Percentiles rank a stretch among this genome's conserved stretches.
Conservation (phyloP, 1,140 invertebrate genomes). For the Sinonovacula constricta region DNA sequence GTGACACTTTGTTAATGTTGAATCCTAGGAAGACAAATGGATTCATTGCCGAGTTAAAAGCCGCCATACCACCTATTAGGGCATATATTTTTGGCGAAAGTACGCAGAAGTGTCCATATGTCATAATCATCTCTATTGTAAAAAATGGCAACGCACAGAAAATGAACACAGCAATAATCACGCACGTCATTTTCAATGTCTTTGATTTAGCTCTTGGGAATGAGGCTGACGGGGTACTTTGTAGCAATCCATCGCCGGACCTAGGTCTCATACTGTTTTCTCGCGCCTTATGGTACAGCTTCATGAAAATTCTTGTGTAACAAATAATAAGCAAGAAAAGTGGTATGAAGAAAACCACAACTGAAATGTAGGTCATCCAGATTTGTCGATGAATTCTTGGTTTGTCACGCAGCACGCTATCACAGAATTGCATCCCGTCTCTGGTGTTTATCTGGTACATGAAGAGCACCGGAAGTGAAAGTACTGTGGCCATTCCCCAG, state of each 20-base stretch:
- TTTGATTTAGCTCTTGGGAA: conserved; percentile 78
- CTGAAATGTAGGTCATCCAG: conserved; percentile 71
- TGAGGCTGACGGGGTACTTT: conserved; percentile 72
- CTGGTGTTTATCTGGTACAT: conserved; percentile 65
- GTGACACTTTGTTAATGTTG: too few species aligned
- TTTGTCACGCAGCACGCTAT: conserved; percentile 70
- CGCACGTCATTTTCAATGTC: conserved; percentile 78
- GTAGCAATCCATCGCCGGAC: conserved; percentile 69
- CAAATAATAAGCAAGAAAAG: conserved; percentile 70
- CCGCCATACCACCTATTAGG: conserved; percentile 70
- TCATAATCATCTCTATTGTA: conserved; percentile 76
- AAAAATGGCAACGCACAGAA: conserved; percentile 76
- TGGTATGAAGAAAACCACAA: conserved; percentile 73
- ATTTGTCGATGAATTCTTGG: conserved; percentile 67
- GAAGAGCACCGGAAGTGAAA: conserved; percentile 70
- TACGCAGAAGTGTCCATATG: conserved; percentile 68
- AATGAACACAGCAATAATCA: conserved; percentile 76
- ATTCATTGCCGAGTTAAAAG: conserved; percentile 75
- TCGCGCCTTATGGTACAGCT: conserved; percentile 71
- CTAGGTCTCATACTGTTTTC: conserved; percentile 56
- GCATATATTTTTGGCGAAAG: conserved; percentile 62
- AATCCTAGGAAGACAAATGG: conserved; percentile 76
- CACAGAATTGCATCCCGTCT: conserved; percentile 60
- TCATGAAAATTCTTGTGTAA: conserved; percentile 75
- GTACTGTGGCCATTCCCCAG: conserved; percentile 67